Evolutionary conservation across 1,140 invertebrate species (phyloP).

Genomic region (Tetragonula clypearis): DNA sequence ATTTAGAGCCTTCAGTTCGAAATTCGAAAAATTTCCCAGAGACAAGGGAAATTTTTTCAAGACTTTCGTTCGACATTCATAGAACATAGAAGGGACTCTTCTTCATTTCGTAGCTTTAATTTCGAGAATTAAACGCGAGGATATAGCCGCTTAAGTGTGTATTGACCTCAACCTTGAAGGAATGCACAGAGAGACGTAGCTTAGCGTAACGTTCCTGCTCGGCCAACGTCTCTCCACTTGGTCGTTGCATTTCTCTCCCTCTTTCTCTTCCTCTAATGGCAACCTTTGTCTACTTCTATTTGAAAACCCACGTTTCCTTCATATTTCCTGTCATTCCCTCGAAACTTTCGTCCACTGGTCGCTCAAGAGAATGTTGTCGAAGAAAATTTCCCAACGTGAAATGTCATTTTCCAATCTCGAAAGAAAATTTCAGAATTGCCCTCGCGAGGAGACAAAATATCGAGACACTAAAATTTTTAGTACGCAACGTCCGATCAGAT

Average conservation of each 20-base stretch:
- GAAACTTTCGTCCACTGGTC: not conserved
- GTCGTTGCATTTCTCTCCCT: constrained; percentile 58
- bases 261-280: constrained; percentile 25
- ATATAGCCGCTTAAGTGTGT: constrained; percentile 71
- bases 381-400: too few relatives aligned
- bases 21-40: too few relatives aligned
- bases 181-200: constrained; percentile 64
- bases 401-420: too few relatives aligned
- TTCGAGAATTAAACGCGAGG: not conserved
- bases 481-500: too few relatives aligned
- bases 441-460: too few relatives aligned
- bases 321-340: not conserved
- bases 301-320: not conserved
- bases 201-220: constrained; percentile 66
- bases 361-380: too few relatives aligned
- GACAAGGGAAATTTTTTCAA: too few relatives aligned
- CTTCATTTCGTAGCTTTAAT: not conserved
- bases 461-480: too few relatives aligned
- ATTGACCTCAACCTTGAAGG: constrained; percentile 79
- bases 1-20: too few relatives aligned
- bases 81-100: too few relatives aligned
- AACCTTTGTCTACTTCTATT: constrained; percentile 23
- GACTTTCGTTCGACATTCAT: too few relatives aligned
- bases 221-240: constrained; percentile 53
- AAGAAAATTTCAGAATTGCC: too few relatives aligned